phyloP scores from a whole-genome alignment of 2,888 invertebrate genomes.

The Corbicula japonica region DNA sequence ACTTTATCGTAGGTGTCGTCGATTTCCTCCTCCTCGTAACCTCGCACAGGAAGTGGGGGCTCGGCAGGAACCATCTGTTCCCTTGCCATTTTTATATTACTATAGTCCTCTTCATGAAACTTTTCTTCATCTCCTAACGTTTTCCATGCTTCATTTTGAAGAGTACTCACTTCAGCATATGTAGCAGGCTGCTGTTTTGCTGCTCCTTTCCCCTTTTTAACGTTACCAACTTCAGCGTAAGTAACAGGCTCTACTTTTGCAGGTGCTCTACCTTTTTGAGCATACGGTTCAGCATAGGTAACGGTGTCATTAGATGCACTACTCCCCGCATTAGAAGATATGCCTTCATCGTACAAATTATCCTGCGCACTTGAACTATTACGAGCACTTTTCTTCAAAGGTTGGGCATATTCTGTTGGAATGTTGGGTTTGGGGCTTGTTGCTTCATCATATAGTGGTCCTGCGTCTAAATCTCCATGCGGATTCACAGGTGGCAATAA shows the following conservation, averaged over 20 bases:
- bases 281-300: constrained; percentile 44
- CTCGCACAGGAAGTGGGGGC: constrained; percentile 41
- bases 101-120: constrained; percentile 64
- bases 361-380: constrained; percentile 3
- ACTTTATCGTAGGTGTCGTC: constrained; percentile 53
- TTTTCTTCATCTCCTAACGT: constrained; percentile 57
- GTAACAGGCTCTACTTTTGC: neutral
- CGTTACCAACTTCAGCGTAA: constrained; percentile 4
- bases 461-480: neutral
- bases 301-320: constrained; percentile 8
- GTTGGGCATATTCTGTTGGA: constrained; percentile 31
- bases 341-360: constrained; percentile 43
- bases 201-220: too few species aligned
- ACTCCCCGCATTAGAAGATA: neutral
- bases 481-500: neutral
- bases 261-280: constrained; percentile 19
- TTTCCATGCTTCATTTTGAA: constrained; percentile 66
- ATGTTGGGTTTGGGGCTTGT: neutral
- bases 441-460: constrained; percentile 36
- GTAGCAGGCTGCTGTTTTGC: constrained; percentile 2
- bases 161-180: constrained; percentile 58
- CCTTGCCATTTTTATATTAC: constrained; percentile 47
- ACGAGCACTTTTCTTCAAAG: constrained; percentile 10
- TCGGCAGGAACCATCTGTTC: constrained; percentile 16
- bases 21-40: constrained; percentile 44